Base-by-base conservation (phyloP, 2,113 vertebrate genomes). In the Syngnathus floridae region DNA sequence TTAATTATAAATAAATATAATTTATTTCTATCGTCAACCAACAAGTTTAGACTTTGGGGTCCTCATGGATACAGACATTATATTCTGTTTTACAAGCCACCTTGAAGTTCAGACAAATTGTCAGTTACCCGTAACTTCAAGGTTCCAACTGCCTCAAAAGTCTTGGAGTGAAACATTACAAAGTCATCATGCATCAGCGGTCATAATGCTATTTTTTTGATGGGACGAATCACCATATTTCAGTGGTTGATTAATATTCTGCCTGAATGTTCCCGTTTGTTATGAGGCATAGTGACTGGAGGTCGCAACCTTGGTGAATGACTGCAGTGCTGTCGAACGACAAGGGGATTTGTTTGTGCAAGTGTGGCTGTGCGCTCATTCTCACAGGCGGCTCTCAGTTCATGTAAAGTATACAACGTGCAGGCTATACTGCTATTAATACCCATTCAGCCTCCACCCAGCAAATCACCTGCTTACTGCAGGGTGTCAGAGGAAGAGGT, bases 381-480 rank as follows among this genome's bases (percentile, higher is more conserved):
- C 56, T 76, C 56, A 13, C 62, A 64, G 48, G 41, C 71, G 35
- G 31, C 67, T 78, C 76, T 70, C 22, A 69, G 77, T 79, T 71
- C 62, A 73, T 71, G 73, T 60, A 41, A 67, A 49, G 62, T 40
- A 43, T 14, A 72, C 68, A 77, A 74, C 73, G 71, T 66, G 78
- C 62, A 35, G 69, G 56, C 69, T 58, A 31, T 31, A 64, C 70
- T 70, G 56, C 73, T 86, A 79, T 79, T 83, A 79, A 79, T 81
- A 76, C 65, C 73, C 52, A 69, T 75, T 84, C 74, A 75, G 45
- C 65, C 55, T 75, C 72, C 65, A 72, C 82, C 75, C 62, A 74
- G 70, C 55, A 78, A 78, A 78, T 82, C 60, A 79, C 84, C 76
- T 83, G 76, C 84, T 82, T 81, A 78, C 75, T 78, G 72, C 65